A percentile compares a stretch with the other conserved stretches of the same genome.
Conservation (phyloP, 2,113 vertebrate species). For the Bungarus multicinctus region DNA sequence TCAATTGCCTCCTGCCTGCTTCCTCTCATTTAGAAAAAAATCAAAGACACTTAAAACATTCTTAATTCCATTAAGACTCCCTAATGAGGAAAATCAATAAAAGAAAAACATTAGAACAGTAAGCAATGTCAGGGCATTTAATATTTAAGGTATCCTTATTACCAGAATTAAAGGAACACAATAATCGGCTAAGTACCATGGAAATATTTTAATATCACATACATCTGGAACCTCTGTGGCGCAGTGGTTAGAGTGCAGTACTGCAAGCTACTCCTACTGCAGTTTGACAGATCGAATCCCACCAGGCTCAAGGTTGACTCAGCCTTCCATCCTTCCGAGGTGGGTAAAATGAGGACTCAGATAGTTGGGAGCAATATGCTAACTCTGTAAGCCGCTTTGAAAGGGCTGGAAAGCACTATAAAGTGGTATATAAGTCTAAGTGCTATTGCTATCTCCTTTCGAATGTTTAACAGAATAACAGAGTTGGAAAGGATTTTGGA, state of each 20-base stretch:
- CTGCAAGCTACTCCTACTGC: too few species aligned
- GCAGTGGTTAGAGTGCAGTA: too few species aligned
- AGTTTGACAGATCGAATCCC: too few species aligned
- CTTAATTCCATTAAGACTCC: neutral
- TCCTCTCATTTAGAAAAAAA: neutral
- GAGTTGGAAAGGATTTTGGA: neutral
- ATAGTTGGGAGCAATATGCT: too few species aligned
- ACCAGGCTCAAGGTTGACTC: too few species aligned
- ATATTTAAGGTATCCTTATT: neutral
- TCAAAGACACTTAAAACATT: neutral
- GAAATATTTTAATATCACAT: neutral
- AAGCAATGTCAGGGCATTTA: neutral
- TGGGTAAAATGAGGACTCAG: too few species aligned
- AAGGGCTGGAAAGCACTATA: too few species aligned
- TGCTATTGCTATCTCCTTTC: too few species aligned
- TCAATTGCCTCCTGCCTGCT: neutral
- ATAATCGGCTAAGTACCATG: neutral
- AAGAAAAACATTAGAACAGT: neutral
- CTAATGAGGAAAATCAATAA: neutral
- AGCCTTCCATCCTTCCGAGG: too few species aligned
- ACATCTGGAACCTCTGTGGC: too few species aligned
- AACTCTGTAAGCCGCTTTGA: too few species aligned
- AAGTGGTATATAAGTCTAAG: too few species aligned
- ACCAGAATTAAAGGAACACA: neutral
- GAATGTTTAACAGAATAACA: neutral